Conservation (phyloP, 2,113 vertebrate species). For the Eclectus roratus region DNA sequence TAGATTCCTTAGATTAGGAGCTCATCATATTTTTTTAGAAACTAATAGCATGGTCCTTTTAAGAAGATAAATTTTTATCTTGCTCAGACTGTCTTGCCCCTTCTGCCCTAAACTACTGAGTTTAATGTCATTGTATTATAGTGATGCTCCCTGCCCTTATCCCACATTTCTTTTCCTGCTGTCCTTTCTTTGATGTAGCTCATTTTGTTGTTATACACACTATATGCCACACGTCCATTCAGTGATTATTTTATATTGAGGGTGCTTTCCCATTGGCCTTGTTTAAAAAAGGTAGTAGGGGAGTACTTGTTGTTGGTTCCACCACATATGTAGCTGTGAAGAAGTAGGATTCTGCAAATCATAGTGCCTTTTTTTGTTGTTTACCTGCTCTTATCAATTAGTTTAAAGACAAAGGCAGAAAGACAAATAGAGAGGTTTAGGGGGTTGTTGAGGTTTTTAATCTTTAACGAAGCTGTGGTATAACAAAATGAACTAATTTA, state of each 20-base stretch:
- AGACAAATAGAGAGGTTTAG: background rate
- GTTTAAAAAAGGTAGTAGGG: background rate
- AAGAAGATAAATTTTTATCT: background rate
- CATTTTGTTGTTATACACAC: background rate
- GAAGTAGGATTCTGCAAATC: background rate
- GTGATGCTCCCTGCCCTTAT: background rate
- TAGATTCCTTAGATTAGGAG: background rate
- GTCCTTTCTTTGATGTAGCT: slow-evolving; percentile 22
- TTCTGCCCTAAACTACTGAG: background rate
- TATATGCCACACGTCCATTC: background rate
- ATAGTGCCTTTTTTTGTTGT: background rate
- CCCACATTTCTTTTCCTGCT: background rate
- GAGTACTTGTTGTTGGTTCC: background rate
- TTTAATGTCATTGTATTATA: slow-evolving; percentile 2
- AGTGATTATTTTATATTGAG: background rate
- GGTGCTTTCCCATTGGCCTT: background rate
- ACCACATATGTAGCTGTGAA: background rate
- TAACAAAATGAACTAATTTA: background rate
- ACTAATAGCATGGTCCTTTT: background rate
- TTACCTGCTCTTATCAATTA: background rate
- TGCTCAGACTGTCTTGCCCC: background rate
- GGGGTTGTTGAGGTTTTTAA: background rate
- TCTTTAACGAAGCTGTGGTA: background rate
- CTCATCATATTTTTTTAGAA: background rate
- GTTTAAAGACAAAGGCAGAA: background rate